Evolutionary conservation across 2,797 vertebrate species (phyloP).

Genomic region (Liparis tanakae): DNA sequence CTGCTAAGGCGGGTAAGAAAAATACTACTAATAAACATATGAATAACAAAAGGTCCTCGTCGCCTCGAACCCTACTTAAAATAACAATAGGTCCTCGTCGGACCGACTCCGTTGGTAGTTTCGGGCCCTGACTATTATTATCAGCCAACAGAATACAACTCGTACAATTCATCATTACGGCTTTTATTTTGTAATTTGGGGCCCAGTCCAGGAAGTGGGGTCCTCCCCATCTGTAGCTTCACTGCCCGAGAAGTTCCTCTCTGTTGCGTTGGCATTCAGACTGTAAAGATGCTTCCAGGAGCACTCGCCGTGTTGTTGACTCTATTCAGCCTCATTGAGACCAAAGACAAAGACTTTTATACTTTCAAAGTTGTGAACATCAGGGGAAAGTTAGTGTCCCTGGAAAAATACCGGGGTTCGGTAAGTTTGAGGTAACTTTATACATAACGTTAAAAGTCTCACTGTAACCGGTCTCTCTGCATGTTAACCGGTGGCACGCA

Average conservation of each 20-base stretch:
- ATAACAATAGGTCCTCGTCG: no score
- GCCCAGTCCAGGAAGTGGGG: neutral
- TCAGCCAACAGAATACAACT: neutral
- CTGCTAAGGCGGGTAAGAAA: no score
- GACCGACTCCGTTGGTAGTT: no score
- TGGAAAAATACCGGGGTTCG: slow-evolving; percentile 97
- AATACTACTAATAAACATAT: no score
- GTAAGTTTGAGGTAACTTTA: slow-evolving; percentile 83
- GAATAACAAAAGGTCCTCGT: no score
- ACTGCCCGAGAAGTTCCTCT: neutral
- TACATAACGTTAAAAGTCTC: neutral
- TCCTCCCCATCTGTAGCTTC: neutral
- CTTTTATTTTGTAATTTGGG: slow-evolving; percentile 40
- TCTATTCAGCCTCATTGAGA: slow-evolving; percentile 64
- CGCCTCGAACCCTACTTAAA: no score
- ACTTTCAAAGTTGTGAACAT: slow-evolving; percentile 94
- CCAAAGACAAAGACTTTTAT: slow-evolving; percentile 91
- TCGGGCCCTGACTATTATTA: neutral
- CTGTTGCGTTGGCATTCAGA: slow-evolving; percentile 43
- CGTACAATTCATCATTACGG: neutral
- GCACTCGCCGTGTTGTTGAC: slow-evolving; percentile 74
- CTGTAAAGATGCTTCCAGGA: slow-evolving; percentile 75
- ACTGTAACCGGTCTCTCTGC: neutral
- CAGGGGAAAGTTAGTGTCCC: slow-evolving; percentile 93
- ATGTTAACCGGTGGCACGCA: slow-evolving; percentile 22